Base-by-base conservation (phyloP, 2,797 vertebrate genomes). In the Mareca penelope region DNA sequence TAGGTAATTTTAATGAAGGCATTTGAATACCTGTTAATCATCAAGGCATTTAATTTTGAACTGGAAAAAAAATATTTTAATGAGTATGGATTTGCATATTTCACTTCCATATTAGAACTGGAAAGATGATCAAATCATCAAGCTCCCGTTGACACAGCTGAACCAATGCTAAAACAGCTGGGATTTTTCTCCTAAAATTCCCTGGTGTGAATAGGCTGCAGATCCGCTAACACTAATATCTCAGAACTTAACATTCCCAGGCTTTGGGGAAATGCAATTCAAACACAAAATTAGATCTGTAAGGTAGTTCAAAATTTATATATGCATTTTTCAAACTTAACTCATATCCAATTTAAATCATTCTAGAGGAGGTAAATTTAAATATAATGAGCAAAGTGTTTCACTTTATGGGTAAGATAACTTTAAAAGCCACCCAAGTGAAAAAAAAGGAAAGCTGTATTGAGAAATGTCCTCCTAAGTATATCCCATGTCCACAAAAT, bases 111-210 rank as follows among this genome's bases (percentile, higher is more conserved):
- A 59, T 83, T 91, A 46, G 55, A 88, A 63, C 24, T 37, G 7
- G 46, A 79, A 85, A 91, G 55, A 76, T 69, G 73, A 91, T 76
- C 80, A 91, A 79, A 89, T 63, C 76, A 75, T 75, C 69, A 63
- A 75, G 52, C 12, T 88, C 28, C 42, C 19, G 3, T 55, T 84
- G 53, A 80, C 68, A 68, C 64, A 91, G 71, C 55, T 93, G 89
- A 91, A 72, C 33, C 67, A 81, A 29, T 72, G 63, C 57, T 91
- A 92, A 80, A 35, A 85, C 46, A 81, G 55, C 52, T 84, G 70
- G 72, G 87, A 91, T 39, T 67, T 92, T 89, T 93, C 91, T 75
- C 73, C 85, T 84, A 46, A 86, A 91, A 81, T 93, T 93, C 80
- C 60, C 67, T 57, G 0, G 1, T 68, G 70, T 92, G 73, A 70